Base-by-base conservation (phyloP, 2,113 vertebrate genomes). In the Porphyrio hochstetteri region DNA sequence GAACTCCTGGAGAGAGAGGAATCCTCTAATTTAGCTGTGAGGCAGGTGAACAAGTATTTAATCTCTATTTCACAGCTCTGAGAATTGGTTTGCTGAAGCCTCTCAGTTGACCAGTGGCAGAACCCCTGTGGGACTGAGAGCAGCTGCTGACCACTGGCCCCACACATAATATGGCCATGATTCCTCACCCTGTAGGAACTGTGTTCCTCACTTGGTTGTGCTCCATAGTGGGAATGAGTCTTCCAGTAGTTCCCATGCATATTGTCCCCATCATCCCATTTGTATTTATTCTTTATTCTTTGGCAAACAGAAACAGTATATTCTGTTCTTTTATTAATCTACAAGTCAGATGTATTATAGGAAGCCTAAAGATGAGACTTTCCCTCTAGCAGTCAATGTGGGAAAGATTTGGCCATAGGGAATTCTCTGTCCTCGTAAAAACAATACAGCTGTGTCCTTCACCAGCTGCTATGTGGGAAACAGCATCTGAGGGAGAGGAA, bases 361-460 rank as follows among this genome's bases (percentile, higher is more conserved):
- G 53, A 80, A 81, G 42, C 9, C 59, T 77, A 44, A 64, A 78
- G 87, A 94, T 33, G 85, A 77, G 52, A 44, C 18, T 53, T 61
- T 72, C 40, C 52, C 40, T 57, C 48, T 40, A 75, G 36, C 13
- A 42, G 85, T 60, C 55, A 12, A 13, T 35, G 65, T 90, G 92
- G 79, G 86, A 96, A 95, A 71, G 79, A 31, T 56, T 4, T 78
- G 64, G 60, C 90, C 57, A 69, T 11, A 59, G 76, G 63, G 88
- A 59, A 25, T 74, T 53, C 35, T 78, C 13, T 88, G 85, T 88
- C 25, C 79, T 86, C 60, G 5, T 64, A 78, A 86, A 84, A 90
- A 92, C 57, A 86, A 86, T 90, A 75, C 93, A 96, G 95, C 93
- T 97, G 95, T 42, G 53, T 71, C 61, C 85, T 91, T 55, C 38